Evolutionary conservation across 2,797 vertebrate genomes (phyloP).

Genomic region (Limosa lapponica): DNA sequence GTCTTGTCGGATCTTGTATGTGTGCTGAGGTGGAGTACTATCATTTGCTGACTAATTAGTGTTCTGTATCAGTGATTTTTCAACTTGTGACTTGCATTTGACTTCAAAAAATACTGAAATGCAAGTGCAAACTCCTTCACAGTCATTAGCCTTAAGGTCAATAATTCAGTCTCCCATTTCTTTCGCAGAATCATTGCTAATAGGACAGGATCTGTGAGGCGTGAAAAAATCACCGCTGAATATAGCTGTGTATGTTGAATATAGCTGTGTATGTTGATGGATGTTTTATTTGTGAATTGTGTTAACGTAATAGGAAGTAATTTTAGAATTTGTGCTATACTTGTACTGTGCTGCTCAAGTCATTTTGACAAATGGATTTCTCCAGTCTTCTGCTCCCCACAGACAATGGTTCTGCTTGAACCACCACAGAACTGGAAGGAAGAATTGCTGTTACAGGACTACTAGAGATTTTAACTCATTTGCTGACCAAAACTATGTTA

Average conservation of each 20-base stretch:
- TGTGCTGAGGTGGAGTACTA: not conserved
- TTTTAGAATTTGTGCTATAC: not conserved
- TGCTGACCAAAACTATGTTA: not conserved
- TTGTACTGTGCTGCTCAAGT: not conserved
- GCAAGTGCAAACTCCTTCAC: not conserved
- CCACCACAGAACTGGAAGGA: not conserved
- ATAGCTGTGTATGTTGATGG: not conserved
- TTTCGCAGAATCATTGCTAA: not conserved
- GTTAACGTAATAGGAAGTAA: not conserved
- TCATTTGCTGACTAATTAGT: not conserved
- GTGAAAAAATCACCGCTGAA: not conserved
- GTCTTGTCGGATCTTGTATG: not conserved
- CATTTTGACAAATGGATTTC: not conserved
- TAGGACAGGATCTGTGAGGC: not conserved
- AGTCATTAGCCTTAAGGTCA: not conserved
- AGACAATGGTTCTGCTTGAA: not conserved
- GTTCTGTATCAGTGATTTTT: not conserved
- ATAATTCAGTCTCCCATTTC: not conserved
- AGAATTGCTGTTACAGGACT: not conserved
- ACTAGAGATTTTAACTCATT: not conserved
- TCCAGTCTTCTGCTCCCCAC: not conserved
- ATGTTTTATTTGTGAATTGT: not conserved
- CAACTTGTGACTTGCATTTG: not conserved
- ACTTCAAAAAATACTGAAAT: not conserved
- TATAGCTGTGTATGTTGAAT: not conserved